A percentile compares a stretch with the other conserved stretches of the same genome.
phyloP scores from a whole-genome alignment of 2,888 invertebrate species.

The Clanis bilineata region DNA sequence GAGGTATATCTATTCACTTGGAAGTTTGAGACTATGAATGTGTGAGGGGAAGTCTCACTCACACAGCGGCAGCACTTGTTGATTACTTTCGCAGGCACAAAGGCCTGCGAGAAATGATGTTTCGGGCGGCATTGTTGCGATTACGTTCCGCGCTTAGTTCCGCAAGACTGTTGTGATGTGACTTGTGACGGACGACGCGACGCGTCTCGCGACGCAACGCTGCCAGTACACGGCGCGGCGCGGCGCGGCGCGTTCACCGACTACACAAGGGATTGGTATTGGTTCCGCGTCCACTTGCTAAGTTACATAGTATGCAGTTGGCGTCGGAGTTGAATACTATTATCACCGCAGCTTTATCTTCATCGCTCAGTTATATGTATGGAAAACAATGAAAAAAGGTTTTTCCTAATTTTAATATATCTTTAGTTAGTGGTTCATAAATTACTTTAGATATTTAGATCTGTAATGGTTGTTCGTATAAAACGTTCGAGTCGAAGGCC shows the following conservation, averaged over 20 bases:
- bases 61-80: conserved; percentile 14
- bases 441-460: too few relatives aligned
- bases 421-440: too few relatives aligned
- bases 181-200: background rate
- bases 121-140: conserved; percentile 16
- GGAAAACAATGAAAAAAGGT: background rate
- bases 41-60: background rate
- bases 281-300: background rate
- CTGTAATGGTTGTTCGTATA: too few relatives aligned
- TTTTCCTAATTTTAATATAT: too few relatives aligned
- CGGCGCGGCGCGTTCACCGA: too few relatives aligned
- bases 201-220: background rate
- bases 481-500: too few relatives aligned
- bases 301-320: background rate
- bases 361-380: too few relatives aligned
- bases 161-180: background rate
- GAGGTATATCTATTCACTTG: too few relatives aligned
- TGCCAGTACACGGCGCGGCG: too few relatives aligned
- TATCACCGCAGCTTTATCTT: background rate
- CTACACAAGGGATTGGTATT: background rate
- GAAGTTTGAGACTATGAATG: too few relatives aligned
- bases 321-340: background rate
- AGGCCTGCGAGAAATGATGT: conserved; percentile 25
- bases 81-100: conserved; percentile 34
- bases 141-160: background rate